Evolutionary conservation across 2,113 vertebrate species (phyloP).

Genomic region (Nothocercus julius): DNA sequence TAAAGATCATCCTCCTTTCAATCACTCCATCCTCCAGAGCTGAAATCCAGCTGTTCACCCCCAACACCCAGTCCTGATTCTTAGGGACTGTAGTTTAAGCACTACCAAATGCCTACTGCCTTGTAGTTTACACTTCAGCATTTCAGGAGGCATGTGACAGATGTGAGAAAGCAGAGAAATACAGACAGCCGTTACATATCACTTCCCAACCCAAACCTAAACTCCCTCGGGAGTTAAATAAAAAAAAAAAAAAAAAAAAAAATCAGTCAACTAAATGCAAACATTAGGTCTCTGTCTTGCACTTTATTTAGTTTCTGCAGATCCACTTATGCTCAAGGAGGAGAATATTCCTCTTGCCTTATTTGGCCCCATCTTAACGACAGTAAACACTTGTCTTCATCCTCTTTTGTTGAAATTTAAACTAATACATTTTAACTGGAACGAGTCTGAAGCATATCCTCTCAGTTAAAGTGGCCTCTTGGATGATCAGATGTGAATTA

Average conservation of each 20-base stretch:
- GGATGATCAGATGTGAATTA: not conserved
- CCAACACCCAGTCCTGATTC: not conserved
- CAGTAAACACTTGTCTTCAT: not conserved
- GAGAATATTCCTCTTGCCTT: not conserved
- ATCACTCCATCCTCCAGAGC: not conserved
- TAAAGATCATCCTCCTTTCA: not conserved
- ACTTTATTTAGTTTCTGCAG: not conserved
- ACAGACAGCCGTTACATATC: not conserved
- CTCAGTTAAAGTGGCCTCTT: not conserved
- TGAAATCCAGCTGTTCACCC: too few species aligned
- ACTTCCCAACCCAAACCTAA: not conserved
- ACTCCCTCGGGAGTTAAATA: not conserved
- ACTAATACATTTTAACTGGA: not conserved
- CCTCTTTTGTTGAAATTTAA: not conserved
- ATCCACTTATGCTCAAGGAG: not conserved
- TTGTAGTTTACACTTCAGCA: not conserved
- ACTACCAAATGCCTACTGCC: not conserved
- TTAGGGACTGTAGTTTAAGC: not conserved
- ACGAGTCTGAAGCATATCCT: not conserved
- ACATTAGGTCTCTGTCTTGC: not conserved
- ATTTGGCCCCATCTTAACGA: not conserved
- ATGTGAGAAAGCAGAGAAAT: not conserved
- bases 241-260: not conserved
- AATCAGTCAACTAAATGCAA: not conserved
- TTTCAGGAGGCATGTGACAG: not conserved